Evolutionary conservation across 1,140 invertebrate genomes (phyloP), one percentile per base, ranked within the genome.

Genomic region (Manduca sexta): DNA sequence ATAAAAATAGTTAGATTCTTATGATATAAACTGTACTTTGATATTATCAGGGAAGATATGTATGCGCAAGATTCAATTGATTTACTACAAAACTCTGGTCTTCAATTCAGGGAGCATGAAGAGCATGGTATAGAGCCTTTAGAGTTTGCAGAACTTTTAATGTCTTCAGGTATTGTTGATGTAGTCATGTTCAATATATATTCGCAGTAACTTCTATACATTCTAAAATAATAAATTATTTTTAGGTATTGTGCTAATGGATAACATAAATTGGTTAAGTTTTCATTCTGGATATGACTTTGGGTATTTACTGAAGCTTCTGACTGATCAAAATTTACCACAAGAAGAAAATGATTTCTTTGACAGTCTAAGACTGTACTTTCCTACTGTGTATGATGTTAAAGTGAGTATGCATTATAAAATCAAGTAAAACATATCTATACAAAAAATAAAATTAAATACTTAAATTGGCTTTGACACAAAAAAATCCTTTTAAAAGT

Each of bases 1-100:
- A 8, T 26, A 8, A 5, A 5, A 26, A 26, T 26, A 8, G 21
- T 26, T 26, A 5, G 21, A 8, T 26, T 26, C 21, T 26, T 5
- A 26, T 3, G 21, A 5, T 26, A 37, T 41, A 34, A 38, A 29
- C 37, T 45, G 44, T 52, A 15, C 57, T 58, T 62, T 60, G 4
- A 14, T 51, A 52, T 39, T n/a, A 43, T 38, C 45, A 97, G 95
- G 48, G 96, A 97, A 86, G 97, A 99, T 72, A 98, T 98, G 96
- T 98, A 98, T 88, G 97, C 97, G n/a, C 96, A 98, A 86, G 97
- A 99, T 74, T 98, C 96, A 52, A 99, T 99, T 82, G 97, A 99
- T 78, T 90, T 99, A 67, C 88, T 99, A 31, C 93, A 94, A 76
- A 98, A 98, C 81, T 98, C 97, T 47, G 97, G 97, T 21, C 97